Evolutionary conservation across 2,797 vertebrate species (phyloP).

Genomic region (Sphenodon punctatus): DNA sequence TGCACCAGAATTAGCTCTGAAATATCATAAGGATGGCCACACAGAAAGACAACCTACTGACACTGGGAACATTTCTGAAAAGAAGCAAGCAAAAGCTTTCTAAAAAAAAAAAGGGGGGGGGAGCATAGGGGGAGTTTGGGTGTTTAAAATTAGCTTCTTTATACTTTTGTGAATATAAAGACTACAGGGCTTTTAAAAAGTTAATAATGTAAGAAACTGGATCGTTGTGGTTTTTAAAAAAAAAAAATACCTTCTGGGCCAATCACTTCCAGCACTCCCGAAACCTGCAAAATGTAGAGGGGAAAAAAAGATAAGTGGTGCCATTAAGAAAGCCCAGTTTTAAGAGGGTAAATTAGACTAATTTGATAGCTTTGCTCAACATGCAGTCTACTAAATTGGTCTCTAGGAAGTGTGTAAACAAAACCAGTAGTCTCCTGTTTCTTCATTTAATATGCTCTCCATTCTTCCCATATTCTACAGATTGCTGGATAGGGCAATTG

Average conservation of each 20-base stretch:
- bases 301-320: not conserved
- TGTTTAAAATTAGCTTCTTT: not conserved
- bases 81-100: not conserved
- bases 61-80: not conserved
- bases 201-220: not conserved
- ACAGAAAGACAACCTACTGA: not conserved
- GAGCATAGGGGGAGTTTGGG: too few relatives aligned
- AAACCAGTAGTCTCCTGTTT: slow-evolving; percentile 36
- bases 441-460: not conserved
- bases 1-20: not conserved
- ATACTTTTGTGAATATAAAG: not conserved
- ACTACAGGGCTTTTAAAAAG: not conserved
- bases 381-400: not conserved
- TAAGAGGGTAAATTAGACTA: not conserved
- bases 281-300: slow-evolving; percentile 15
- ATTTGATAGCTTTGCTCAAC: not conserved
- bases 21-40: not conserved
- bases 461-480: not conserved
- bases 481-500: not conserved
- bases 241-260: slow-evolving; percentile 18
- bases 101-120: not conserved
- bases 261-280: slow-evolving; percentile 39
- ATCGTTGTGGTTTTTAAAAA: too few relatives aligned
- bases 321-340: not conserved
- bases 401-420: slow-evolving; percentile 10